Conservation (phyloP, 1,140 invertebrate genomes). For the Palaemon carinicauda region DNA sequence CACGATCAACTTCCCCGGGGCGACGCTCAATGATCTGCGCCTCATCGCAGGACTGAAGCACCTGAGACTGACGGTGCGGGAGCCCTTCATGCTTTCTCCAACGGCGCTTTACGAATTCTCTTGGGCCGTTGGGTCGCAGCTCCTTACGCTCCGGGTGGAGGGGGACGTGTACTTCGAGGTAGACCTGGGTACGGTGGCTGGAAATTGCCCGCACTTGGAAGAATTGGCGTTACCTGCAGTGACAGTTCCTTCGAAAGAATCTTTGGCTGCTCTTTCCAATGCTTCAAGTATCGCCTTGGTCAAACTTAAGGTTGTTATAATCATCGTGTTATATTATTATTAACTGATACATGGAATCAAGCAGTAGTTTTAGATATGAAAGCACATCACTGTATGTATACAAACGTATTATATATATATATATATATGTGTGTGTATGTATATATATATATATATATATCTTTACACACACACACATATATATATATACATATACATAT, state of each 20-base stretch:
- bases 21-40: slow-evolving; percentile 55
- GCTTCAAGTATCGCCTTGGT: slow-evolving; percentile 27
- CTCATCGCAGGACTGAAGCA: slow-evolving; percentile 41
- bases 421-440: neutral
- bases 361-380: too few species aligned
- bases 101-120: slow-evolving; percentile 49
- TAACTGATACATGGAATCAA: too few species aligned
- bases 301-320: slow-evolving; percentile 35
- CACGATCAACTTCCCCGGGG: slow-evolving; percentile 47
- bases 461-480: neutral
- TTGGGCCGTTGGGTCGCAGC: slow-evolving; percentile 47
- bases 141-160: slow-evolving; percentile 43
- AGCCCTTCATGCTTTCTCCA: slow-evolving; percentile 53
- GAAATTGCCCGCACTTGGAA: slow-evolving; percentile 49
- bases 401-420: neutral
- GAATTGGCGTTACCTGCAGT: slow-evolving; percentile 52
- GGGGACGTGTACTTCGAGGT: slow-evolving; percentile 59
- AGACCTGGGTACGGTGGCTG: slow-evolving; percentile 47
- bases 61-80: slow-evolving; percentile 42
- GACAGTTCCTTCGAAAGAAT: slow-evolving; percentile 51
- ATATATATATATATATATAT: neutral
- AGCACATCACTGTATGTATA: too few species aligned
- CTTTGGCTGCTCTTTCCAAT: slow-evolving; percentile 41
- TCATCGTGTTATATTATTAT: too few species aligned
- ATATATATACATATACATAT: neutral